phyloP scores from a whole-genome alignment of 2,888 invertebrate species.

The Clanis bilineata region DNA sequence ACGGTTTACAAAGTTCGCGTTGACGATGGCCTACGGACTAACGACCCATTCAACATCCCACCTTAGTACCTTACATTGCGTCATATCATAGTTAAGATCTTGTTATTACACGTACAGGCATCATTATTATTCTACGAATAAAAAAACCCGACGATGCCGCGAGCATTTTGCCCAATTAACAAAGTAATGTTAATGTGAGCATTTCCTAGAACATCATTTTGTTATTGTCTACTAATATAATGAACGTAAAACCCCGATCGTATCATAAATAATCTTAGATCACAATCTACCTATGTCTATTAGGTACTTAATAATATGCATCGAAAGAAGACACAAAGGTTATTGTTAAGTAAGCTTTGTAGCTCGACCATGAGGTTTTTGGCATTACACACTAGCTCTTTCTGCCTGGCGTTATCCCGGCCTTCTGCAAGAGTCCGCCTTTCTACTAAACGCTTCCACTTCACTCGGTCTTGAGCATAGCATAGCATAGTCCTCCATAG shows the following conservation, averaged over 20 bases:
- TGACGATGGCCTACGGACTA: neutral
- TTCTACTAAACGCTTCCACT: no score
- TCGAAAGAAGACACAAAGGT: no score
- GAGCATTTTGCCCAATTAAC: neutral
- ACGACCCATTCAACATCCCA: constrained; percentile 4
- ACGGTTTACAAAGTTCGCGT: neutral
- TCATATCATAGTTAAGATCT: neutral
- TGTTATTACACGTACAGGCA: neutral
- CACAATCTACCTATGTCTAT: neutral
- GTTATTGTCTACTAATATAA: neutral
- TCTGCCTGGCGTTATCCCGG: no score
- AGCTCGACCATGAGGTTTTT: no score
- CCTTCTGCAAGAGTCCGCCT: no score
- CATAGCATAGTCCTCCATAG: no score
- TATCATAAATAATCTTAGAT: neutral
- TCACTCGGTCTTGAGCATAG: no score
- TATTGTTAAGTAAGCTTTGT: no score
- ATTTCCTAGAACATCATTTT: neutral
- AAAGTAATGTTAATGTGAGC: neutral
- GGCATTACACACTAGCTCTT: no score
- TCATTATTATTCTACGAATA: neutral
- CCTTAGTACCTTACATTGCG: neutral
- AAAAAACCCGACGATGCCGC: neutral
- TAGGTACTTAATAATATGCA: neutral
- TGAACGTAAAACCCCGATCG: neutral